Conservation (phyloP, 2,888 invertebrate genomes). For the Esperia sulphurella region DNA sequence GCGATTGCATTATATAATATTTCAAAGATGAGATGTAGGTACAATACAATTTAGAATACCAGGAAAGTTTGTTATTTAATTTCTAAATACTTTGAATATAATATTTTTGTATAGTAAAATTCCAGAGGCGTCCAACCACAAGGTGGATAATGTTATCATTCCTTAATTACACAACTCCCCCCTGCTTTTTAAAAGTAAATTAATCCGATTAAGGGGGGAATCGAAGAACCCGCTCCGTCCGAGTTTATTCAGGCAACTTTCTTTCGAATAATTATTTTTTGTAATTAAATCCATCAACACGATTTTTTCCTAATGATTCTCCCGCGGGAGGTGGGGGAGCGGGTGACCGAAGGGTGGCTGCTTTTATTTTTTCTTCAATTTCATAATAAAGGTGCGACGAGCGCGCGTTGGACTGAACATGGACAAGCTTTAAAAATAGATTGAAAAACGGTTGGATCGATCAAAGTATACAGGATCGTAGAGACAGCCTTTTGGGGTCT, state of each 20-base stretch:
- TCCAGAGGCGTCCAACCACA: conserved; percentile 55
- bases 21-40: too few species aligned
- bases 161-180: conserved; percentile 77
- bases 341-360: conserved; percentile 30
- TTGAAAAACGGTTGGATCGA: not conserved
- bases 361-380: conserved; percentile 53
- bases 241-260: conserved; percentile 77
- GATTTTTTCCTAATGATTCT: conserved; percentile 79
- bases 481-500: too few species aligned
- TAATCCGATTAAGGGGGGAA: conserved; percentile 78
- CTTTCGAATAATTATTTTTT: conserved; percentile 79
- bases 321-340: conserved; percentile 55
- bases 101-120: not conserved
- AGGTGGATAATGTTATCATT: conserved; percentile 78
- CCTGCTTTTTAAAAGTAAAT: conserved; percentile 77
- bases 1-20: too few species aligned
- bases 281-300: conserved; percentile 80
- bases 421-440: conserved; percentile 16
- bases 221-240: conserved; percentile 76
- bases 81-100: not conserved
- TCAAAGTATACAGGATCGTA: too few species aligned
- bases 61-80: too few species aligned
- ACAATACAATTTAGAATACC: not conserved
- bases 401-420: conserved; percentile 25
- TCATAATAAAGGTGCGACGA: conserved; percentile 28